Base-by-base conservation (phyloP, 2,113 vertebrate genomes). In the Gopherus evgoodei region DNA sequence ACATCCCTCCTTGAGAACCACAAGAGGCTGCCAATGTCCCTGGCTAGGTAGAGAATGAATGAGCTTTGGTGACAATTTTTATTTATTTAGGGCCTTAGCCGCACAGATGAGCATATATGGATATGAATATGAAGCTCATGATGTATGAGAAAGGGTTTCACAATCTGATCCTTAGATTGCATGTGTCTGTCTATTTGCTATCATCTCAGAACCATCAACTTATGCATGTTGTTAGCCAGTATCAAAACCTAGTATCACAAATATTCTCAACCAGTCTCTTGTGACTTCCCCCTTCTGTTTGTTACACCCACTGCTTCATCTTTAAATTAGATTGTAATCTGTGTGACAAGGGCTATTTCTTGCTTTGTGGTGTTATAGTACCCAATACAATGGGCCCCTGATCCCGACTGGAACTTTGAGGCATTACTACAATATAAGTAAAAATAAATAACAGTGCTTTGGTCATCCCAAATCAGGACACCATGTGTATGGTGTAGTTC, bases 141-240 rank as follows among this genome's bases (percentile, higher is more conserved):
- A 29, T n/a, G 52, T 29, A 11, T 86, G 53, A 29, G n/a, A 80
- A 91, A 83, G 38, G 24, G 59, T 6, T 29, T 62, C 59, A 13
- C 59, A 27, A 13, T 62, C 59, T 62, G 12, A 29, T 62, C 29
- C 29, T 62, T 35, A 6, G 12, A 31, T 54, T 62, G 59, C 12
- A 62, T 31, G 79, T 88, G 47, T 91, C 83, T 90, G 5, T 56
- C 49, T 86, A 89, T 94, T 89, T 91, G 50, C 83, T 91, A 50
- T 24, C 52, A 90, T 92, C 90, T 93, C 35, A 47, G 83, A 89
- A 96, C 21, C 81, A 83, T 80, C 13, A 91, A 90, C 83, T 95
- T 92, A 96, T 95, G 86, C 91, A 81, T 84, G 89, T 12, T 88
- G 86, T 95, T 96, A 75, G 19, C 65, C 95, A 95, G 94, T 96